Conservation (phyloP, 1,140 invertebrate genomes). For the Acyrthosiphon pisum region DNA sequence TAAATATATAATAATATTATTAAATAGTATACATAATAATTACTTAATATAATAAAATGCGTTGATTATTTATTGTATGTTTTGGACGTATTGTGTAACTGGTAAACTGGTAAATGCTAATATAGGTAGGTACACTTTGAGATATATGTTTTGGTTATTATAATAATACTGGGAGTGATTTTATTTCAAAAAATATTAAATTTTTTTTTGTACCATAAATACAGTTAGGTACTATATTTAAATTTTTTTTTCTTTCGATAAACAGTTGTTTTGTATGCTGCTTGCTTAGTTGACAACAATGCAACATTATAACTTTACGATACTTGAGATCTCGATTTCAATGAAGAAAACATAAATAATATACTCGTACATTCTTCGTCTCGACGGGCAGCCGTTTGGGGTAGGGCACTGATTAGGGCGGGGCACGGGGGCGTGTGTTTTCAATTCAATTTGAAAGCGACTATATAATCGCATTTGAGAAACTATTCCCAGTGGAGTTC, state of each 20-base stretch:
- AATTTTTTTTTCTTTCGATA: background rate
- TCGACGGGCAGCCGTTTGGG: background rate
- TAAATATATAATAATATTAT: background rate
- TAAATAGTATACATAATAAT: no score
- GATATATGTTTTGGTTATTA: background rate
- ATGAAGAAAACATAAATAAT: conserved; percentile 4
- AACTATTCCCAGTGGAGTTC: background rate
- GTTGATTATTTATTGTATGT: background rate
- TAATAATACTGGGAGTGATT: background rate
- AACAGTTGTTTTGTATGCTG: background rate
- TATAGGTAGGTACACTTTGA: no score
- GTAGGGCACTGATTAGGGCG: background rate
- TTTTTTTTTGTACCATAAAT: background rate
- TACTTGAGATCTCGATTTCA: background rate
- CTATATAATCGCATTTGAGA: conserved; percentile 10
- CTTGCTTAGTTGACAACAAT: background rate
- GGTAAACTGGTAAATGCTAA: background rate
- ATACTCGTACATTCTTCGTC: background rate
- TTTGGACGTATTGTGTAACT: background rate
- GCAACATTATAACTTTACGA: background rate
- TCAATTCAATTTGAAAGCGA: conserved; percentile 6
- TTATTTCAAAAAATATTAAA: background rate
- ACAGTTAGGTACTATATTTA: background rate
- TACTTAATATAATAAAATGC: background rate
- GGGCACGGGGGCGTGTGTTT: conserved; percentile 10